Percentiles rank a stretch among this genome's conserved stretches.
Evolutionary conservation across 92 coral and sea anemone species (phyloP).

Genomic region (Micromussa lordhowensis): DNA sequence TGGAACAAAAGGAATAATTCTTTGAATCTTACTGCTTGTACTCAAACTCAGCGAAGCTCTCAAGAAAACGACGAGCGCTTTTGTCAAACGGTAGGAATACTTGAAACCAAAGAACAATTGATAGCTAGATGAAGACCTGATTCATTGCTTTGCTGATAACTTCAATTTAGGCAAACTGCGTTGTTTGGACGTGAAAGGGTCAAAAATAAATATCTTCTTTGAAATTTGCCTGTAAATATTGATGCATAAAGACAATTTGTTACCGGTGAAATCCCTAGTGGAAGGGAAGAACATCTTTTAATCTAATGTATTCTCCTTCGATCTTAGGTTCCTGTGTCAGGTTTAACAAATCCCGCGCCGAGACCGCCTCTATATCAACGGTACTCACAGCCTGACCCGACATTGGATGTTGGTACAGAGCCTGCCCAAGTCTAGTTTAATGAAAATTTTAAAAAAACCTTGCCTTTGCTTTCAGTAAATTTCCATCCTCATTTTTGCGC

Average conservation of each 20-base stretch:
- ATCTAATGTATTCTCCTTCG: neutral
- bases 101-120: neutral
- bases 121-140: neutral
- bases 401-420: neutral
- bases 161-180: neutral
- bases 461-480: neutral
- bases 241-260: neutral
- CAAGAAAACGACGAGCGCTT: constrained; percentile 15
- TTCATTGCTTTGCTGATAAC: neutral
- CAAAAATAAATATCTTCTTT: neutral
- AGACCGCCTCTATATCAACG: neutral
- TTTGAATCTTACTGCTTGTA: neutral
- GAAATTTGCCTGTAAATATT: neutral
- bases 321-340: neutral
- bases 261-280: too few species aligned
- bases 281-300: neutral
- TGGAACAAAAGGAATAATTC: neutral
- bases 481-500: neutral
- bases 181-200: neutral
- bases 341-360: neutral
- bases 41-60: neutral
- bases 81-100: neutral
- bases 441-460: neutral
- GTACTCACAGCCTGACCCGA: neutral
- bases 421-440: neutral